phyloP scores from a whole-genome alignment of 2,888 invertebrate genomes.

The Opisthograptis luteolata region DNA sequence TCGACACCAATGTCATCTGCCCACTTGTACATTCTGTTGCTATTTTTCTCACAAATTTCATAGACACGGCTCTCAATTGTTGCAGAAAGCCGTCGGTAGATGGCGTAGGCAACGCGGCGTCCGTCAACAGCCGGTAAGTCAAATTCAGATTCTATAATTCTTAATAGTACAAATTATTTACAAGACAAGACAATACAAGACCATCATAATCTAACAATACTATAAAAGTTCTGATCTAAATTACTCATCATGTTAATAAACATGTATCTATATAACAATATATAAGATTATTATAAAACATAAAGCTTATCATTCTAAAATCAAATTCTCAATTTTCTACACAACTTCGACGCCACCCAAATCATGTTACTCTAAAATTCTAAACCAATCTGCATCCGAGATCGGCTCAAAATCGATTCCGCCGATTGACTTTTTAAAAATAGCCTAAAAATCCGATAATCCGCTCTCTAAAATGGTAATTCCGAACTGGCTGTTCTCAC shows the following conservation, averaged over 20 bases:
- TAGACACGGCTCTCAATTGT: slow-evolving; percentile 71
- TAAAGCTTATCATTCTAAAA: slow-evolving; percentile 15
- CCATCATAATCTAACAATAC: no score
- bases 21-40: no score
- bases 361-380: slow-evolving; percentile 66
- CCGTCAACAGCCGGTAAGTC: slow-evolving; percentile 95
- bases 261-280: background rate
- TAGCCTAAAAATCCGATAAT: slow-evolving; percentile 70
- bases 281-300: slow-evolving; percentile 32
- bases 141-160: slow-evolving; percentile 9
- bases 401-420: slow-evolving; percentile 57
- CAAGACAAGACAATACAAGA: no score
- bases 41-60: no score
- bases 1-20: no score
- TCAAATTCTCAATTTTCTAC: slow-evolving; percentile 28
- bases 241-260: background rate
- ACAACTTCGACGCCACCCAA: slow-evolving; percentile 56
- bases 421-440: slow-evolving; percentile 58
- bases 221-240: no score
- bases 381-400: slow-evolving; percentile 61
- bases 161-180: no score
- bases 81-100: slow-evolving; percentile 94
- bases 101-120: slow-evolving; percentile 92
- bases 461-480: slow-evolving; percentile 83
- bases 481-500: slow-evolving; percentile 75